Base-by-base conservation (phyloP, 2,113 vertebrate genomes). In the Cochlearius cochlearius region DNA sequence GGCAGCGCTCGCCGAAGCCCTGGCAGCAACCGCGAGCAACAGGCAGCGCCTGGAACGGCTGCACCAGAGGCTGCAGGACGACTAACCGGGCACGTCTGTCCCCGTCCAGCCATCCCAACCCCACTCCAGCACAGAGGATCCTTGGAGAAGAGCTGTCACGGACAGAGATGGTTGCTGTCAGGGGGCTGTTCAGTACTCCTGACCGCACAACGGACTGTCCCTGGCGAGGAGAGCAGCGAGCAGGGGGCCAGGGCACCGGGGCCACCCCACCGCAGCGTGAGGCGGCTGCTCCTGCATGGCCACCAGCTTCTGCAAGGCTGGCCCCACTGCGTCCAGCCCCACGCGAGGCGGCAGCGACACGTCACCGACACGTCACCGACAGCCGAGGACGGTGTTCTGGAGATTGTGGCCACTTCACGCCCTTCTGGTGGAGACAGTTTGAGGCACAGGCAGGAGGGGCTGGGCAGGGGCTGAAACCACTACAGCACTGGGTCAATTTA, bases 321-420 rank as follows among this genome's bases (percentile, higher is more conserved):
- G 10, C 15, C 27, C 36, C 29, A 2, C 30, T 19, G 43, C 5
- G 0, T 43, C 38, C 34, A 16, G 50, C 47, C 52, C 23, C 2
- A 0, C 0, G 0, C 4, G 1, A 30, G 38, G 53, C 4, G 0
- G 62, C 2, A 49, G 52, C 3, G 0, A 32, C 4, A 10, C 15
- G 3, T 4, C 50, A 12, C 19, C 3, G 0, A 32, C 4, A 10
- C 15, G 3, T 4, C 50, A 12, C 19, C 1, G 0, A 21, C 12
- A 38, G 60, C 6, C 4, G 0, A 47, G 36, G 19, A 30, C 3
- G 6, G 47, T 30, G 41, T 43, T 55, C 36, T 6, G 1, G 58
- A 56, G 36, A 39, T 5, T 7, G 2, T 9, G 29, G 6, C 55
- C 45, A 14, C 52, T 16, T 50, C 41, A 26, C 8, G 1, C n/a